These are phyloP conservation scores for Penelope pileata DNA, from an alignment of 2,113 vertebrate species.

Conservation along the genomic window DNA sequence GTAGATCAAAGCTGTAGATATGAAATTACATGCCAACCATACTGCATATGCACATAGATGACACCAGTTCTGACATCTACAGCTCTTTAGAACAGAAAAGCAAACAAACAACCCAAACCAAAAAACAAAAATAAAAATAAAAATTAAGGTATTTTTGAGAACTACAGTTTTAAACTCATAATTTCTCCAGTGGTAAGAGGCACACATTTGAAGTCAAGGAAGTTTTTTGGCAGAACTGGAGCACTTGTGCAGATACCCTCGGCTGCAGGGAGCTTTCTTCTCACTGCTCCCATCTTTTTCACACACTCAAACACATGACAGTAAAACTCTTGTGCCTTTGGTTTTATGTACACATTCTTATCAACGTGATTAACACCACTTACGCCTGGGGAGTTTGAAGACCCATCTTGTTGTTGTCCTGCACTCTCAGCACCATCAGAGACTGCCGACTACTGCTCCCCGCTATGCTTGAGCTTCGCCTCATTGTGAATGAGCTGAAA, in stretches of 20 bases:
- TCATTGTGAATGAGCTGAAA: slow-evolving; percentile 66
- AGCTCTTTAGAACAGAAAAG: background rate
- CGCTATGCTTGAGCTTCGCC: slow-evolving; percentile 75
- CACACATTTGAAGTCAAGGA: background rate
- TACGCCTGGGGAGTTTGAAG: slow-evolving; percentile 90
- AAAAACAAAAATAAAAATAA: background rate
- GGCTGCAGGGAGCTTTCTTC: background rate
- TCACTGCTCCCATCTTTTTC: background rate
- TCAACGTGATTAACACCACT: background rate
- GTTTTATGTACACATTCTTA: background rate
- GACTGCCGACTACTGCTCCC: slow-evolving; percentile 79
- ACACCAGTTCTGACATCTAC: background rate
- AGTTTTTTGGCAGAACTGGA: background rate
- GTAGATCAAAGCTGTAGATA: background rate
- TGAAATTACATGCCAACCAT: background rate
- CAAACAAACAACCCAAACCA: background rate
- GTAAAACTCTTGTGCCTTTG: background rate
- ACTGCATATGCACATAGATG: background rate
- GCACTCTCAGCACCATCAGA: slow-evolving; percentile 85
- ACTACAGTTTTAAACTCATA: background rate
- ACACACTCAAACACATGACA: background rate
- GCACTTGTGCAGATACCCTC: background rate
- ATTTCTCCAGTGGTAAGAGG: background rate
- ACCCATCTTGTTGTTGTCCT: slow-evolving; percentile 86
- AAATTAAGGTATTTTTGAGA: background rate